Evolutionary conservation across 2,888 invertebrate genomes (phyloP).

Genomic region (Pterostichus niger): DNA sequence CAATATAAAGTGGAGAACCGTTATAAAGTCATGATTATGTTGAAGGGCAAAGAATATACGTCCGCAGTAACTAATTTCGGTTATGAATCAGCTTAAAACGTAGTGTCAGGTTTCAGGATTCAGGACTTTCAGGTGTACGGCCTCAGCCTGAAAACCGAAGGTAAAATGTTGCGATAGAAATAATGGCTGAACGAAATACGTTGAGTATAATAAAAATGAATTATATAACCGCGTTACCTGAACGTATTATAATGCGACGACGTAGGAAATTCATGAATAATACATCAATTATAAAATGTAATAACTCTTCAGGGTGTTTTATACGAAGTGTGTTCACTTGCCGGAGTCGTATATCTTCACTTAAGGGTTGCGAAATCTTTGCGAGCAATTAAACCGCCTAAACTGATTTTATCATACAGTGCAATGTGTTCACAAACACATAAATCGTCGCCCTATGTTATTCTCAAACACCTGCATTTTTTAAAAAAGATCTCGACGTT

Average conservation of each 20-base stretch:
- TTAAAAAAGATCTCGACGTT: no score
- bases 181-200: slow-evolving; percentile 34
- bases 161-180: slow-evolving; percentile 25
- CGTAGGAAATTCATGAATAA: slow-evolving; percentile 47
- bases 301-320: slow-evolving; percentile 48
- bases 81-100: slow-evolving; percentile 15
- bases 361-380: slow-evolving; percentile 14
- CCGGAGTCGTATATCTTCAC: slow-evolving; percentile 21
- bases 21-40: background rate
- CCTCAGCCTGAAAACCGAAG: slow-evolving; percentile 4
- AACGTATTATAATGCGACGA: slow-evolving; percentile 49
- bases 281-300: slow-evolving; percentile 53
- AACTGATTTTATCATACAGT: background rate
- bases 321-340: slow-evolving; percentile 27
- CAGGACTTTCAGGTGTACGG: background rate
- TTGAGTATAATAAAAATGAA: slow-evolving; percentile 52
- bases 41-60: no score
- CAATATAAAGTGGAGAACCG: background rate
- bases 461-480: no score
- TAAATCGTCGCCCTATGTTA: no score
- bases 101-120: background rate
- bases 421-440: background rate
- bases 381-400: slow-evolving; percentile 12
- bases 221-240: slow-evolving; percentile 50
- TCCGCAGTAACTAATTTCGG: slow-evolving; percentile 4